A percentile compares a stretch with the other conserved stretches of the same genome.
These are phyloP conservation scores for Peromyscus melanophrys DNA, from an alignment of 2,797 vertebrate genomes.

Conservation along the genomic window DNA sequence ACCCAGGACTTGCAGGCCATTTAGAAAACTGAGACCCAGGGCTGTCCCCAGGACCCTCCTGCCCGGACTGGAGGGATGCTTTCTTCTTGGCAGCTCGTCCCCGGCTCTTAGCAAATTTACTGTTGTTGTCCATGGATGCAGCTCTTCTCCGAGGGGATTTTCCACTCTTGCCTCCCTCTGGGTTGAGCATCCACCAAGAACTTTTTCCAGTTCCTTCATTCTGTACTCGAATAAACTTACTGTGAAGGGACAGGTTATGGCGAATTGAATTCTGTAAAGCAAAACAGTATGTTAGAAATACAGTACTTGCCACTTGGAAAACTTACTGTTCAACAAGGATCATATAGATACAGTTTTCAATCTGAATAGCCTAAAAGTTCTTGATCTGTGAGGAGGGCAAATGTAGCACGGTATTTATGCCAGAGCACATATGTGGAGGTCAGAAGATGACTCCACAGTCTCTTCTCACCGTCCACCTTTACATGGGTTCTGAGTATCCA, in stretches of 20 bases:
- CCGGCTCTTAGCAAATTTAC: constrained; percentile 98
- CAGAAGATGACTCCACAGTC: not conserved
- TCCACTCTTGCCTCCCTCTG: constrained; percentile 98
- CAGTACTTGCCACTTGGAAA: not conserved
- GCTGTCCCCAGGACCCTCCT: constrained; percentile 96
- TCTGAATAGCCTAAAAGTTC: not conserved
- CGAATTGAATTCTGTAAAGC: constrained; percentile 97
- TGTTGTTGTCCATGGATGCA: constrained; percentile 99
- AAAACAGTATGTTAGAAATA: constrained; percentile 82
- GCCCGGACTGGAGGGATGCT: constrained; percentile 95
- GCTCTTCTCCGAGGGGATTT: constrained; percentile 98
- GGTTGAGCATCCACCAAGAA: constrained; percentile 99
- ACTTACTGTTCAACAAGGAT: not conserved
- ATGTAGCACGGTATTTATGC: not conserved
- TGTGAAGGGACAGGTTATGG: constrained; percentile 98
- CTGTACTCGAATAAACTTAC: constrained; percentile 98
- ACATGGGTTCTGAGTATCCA: not conserved
- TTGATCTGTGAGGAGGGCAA: not conserved
- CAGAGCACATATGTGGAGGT: not conserved
- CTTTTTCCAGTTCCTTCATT: constrained; percentile 99
- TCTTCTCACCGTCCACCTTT: not conserved
- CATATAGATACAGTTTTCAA: not conserved
- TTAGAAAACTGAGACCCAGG: constrained; percentile 96
- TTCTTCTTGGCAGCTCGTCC: constrained; percentile 99
- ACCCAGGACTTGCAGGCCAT: constrained; percentile 98